Evolutionary conservation across 2,113 vertebrate genomes (phyloP), one percentile per base, ranked within the genome.

Genomic region (Arizona elegans): DNA sequence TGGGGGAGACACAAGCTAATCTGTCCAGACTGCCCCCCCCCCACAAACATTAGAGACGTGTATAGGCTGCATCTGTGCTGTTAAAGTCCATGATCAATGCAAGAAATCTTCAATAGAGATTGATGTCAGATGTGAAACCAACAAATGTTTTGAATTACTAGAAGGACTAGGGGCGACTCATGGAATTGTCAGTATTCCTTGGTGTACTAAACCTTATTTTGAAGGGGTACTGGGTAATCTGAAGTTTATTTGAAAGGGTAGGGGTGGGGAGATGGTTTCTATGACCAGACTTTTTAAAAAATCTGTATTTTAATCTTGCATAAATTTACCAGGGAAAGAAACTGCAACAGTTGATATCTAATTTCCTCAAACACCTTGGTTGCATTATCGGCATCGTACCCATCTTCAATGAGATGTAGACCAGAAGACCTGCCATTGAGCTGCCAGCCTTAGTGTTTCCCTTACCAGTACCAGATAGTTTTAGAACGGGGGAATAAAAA

Each of bases 1-100:
- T 33, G 29, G 1, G 2, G 17, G 33, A 0, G 21, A 1, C 1
- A 21, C 3, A n/a, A 8, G 1, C 52, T 26, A 23, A 7, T 15
- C 29, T 55, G 23, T 58, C 50, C 29, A 23, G n/a, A 26, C 23
- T n/a, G 1, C 1, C 15, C 17, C 58, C 1, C 15, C 17, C 58
- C 2, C 17, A 47, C 62, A 15, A 88, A 26, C 23, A 6, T 29
- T 24, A 17, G 0, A 52, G 8, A 52, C 13, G 3, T 7, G 15
- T 3, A 23, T 19, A 17, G 3, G 8, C 29, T n/a, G 13, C 52
- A 87, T 87, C n/a, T 21, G 52, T 86, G 43, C 24, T 58, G 33
- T 33, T 56, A 89, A 53, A 5, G 4, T 38, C 33, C n/a, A 59
- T n/a, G 19, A 23, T 87, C 43, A 86, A n/a, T 26, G 7, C 43